Evolutionary conservation across 1,140 invertebrate species (phyloP).

Genomic region (Hypothenemus hampei): DNA sequence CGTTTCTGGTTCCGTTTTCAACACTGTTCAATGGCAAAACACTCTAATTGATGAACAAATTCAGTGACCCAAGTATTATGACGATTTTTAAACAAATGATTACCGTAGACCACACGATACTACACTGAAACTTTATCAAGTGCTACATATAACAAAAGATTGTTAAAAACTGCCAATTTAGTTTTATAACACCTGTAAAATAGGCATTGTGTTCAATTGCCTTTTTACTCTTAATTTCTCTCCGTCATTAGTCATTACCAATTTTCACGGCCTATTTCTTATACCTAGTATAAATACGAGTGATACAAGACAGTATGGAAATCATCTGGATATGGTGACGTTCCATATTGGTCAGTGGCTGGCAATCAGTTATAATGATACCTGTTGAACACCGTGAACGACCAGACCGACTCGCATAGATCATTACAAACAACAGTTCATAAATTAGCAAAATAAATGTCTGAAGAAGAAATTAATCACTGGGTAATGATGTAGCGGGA

Average conservation of each 20-base stretch:
- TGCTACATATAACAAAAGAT: too few relatives aligned
- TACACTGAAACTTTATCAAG: too few relatives aligned
- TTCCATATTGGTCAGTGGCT: not conserved
- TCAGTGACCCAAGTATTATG: too few relatives aligned
- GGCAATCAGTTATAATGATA: not conserved
- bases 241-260: not conserved
- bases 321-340: not conserved
- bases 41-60: too few relatives aligned
- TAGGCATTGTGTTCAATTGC: not conserved
- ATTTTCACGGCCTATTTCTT: not conserved
- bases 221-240: not conserved
- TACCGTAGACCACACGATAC: too few relatives aligned
- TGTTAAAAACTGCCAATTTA: too few relatives aligned
- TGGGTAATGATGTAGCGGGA: slow-evolving; percentile 39
- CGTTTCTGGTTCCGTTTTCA: too few relatives aligned
- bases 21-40: too few relatives aligned
- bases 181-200: too few relatives aligned
- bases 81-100: too few relatives aligned
- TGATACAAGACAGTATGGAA: not conserved
- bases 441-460: slow-evolving; percentile 43
- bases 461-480: slow-evolving; percentile 42
- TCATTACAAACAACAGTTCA: slow-evolving; percentile 38
- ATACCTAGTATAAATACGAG: not conserved
- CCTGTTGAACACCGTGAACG: slow-evolving; percentile 7
- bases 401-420: slow-evolving; percentile 20